A percentile compares a stretch with the other conserved stretches of the same genome.
Evolutionary conservation across 1,140 invertebrate species (phyloP).

Genomic region (Trypoxylus dichotomus): DNA sequence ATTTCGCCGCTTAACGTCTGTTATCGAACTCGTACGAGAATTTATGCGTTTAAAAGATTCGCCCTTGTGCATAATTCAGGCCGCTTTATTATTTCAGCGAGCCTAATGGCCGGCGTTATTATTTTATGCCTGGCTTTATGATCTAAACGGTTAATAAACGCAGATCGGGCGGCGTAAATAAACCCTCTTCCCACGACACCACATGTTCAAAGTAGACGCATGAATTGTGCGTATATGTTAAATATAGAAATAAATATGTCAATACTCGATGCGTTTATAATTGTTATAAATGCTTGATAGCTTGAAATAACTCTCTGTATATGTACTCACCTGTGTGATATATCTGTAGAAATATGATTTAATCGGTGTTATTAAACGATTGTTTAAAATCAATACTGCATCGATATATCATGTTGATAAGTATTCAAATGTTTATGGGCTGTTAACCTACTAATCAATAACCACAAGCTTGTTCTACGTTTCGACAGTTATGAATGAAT

Average conservation of each 20-base stretch:
- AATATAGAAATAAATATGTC: neutral
- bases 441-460: no score
- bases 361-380: no score
- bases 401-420: no score
- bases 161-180: neutral
- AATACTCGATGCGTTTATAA: neutral
- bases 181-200: constrained; percentile 6
- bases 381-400: no score
- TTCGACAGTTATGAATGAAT: no score
- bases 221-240: neutral
- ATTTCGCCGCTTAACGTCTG: constrained; percentile 8
- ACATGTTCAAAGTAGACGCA: neutral
- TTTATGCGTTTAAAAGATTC: constrained; percentile 23
- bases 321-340: no score
- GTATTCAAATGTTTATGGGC: no score
- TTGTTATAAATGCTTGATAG: no score
- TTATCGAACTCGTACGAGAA: constrained; percentile 14
- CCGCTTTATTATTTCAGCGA: constrained; percentile 19
- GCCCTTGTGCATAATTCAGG: constrained; percentile 10
- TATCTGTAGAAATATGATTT: no score
- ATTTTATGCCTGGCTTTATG: constrained; percentile 1
- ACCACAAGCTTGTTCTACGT: no score
- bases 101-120: constrained; percentile 10
- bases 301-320: no score
- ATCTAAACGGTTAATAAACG: constrained; percentile 22